Evolutionary conservation across 1,140 invertebrate genomes (phyloP).

Genomic region (Oncopodura yosiiana): DNA sequence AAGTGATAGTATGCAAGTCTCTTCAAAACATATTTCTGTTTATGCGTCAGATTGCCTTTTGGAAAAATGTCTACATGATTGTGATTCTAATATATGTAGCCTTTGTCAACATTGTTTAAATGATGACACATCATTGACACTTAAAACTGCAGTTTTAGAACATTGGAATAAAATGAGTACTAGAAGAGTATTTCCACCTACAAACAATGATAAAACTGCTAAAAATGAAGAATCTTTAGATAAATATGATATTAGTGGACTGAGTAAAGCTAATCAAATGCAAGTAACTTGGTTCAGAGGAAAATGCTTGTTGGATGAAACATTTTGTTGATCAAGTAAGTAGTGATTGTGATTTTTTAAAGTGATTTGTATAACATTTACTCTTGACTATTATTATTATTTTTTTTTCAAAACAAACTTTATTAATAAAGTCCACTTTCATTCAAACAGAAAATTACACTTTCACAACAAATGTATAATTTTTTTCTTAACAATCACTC

Average conservation of each 20-base stretch:
- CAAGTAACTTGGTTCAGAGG: slow-evolving; percentile 70
- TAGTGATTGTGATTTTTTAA: too few species aligned
- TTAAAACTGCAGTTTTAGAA: slow-evolving; percentile 64
- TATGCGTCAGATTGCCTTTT: slow-evolving; percentile 58
- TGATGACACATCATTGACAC: slow-evolving; percentile 46
- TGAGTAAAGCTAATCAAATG: slow-evolving; percentile 53
- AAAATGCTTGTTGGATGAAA: slow-evolving; percentile 60
- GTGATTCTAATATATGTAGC: slow-evolving; percentile 56
- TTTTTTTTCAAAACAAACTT: too few species aligned
- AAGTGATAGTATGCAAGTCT: slow-evolving; percentile 57
- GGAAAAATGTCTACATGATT: slow-evolving; percentile 51
- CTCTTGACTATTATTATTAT: too few species aligned
- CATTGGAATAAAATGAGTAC: slow-evolving; percentile 66
- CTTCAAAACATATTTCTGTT: slow-evolving; percentile 69
- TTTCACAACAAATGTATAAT: too few species aligned
- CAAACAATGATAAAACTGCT: slow-evolving; percentile 37
- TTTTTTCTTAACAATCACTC: too few species aligned
- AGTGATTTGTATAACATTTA: too few species aligned
- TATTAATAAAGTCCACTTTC: too few species aligned
- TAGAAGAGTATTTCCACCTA: slow-evolving; percentile 66
- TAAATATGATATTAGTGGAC: slow-evolving; percentile 40
- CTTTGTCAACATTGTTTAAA: slow-evolving; percentile 68
- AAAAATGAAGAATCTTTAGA: slow-evolving; percentile 10
- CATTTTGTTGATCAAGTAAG: slow-evolving; percentile 3
- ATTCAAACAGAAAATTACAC: too few species aligned